A percentile compares a stretch with the other conserved stretches of the same genome.
phyloP scores from a whole-genome alignment of 2,797 vertebrate species.

The Pteropus rufus region DNA sequence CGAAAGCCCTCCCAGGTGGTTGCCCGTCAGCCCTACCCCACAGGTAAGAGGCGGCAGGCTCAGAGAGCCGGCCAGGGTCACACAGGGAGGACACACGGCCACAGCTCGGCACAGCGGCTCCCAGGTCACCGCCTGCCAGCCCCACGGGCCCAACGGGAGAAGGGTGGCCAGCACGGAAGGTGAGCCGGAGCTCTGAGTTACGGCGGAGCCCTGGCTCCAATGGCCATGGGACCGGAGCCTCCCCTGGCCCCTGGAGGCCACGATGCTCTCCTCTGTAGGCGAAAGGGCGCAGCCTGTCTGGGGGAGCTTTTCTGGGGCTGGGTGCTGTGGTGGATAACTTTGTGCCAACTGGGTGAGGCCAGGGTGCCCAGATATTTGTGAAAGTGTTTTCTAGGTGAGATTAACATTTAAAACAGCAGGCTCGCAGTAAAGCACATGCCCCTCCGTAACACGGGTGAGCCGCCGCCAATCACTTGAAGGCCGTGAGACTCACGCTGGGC shows the following conservation, averaged over 20 bases:
- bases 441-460: accelerated
- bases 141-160: not conserved
- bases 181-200: not conserved
- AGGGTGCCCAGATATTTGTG: not conserved
- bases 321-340: accelerated
- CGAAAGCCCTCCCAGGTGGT: not conserved
- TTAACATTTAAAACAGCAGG: accelerated
- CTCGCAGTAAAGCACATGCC: accelerated
- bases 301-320: not conserved
- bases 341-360: not conserved
- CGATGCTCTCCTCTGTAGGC: accelerated
- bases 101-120: not conserved
- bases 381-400: not conserved
- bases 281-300: not conserved
- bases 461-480: not conserved
- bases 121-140: not conserved
- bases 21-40: accelerated
- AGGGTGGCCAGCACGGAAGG: not conserved
- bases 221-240: too few species aligned
- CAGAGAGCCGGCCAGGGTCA: not conserved
- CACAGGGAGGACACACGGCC: not conserved
- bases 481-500: not conserved
- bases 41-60: not conserved
- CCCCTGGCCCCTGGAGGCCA: not conserved
- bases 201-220: not conserved